A percentile compares a stretch with the other conserved stretches of the same genome.
These are phyloP conservation scores for Electrona antarctica DNA, from an alignment of 2,113 vertebrate species.

Conservation along the genomic window DNA sequence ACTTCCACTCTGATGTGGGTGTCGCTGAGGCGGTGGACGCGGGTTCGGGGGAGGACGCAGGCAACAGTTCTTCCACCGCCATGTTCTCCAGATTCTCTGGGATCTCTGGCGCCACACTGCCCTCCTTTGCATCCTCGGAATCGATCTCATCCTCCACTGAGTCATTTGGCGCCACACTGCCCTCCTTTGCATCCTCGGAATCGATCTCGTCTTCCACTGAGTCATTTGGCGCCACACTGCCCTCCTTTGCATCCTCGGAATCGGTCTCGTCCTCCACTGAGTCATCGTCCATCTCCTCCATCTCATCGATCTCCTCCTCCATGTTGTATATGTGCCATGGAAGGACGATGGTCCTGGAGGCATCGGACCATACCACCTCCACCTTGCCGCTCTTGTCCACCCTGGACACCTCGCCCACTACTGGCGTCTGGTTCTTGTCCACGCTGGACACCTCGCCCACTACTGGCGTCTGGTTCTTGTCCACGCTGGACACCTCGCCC, in stretches of 20 bases:
- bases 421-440: too few relatives aligned
- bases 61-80: conserved; percentile 97
- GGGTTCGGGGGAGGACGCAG: conserved; percentile 86
- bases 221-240: conserved; percentile 91
- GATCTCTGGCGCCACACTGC: conserved; percentile 92
- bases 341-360: conserved; percentile 92
- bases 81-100: conserved; percentile 99
- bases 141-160: conserved; percentile 99
- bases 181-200: conserved; percentile 80
- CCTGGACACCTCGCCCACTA: too few relatives aligned
- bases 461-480: too few relatives aligned
- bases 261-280: conserved; percentile 89
- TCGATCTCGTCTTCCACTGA: conserved; percentile 99
- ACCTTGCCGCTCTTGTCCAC: conserved; percentile 84
- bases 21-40: conserved; percentile 73
- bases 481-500: too few relatives aligned
- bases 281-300: conserved; percentile 94
- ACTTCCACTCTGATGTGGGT: conserved; percentile 87
- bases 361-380: conserved; percentile 97
- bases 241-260: too few relatives aligned
- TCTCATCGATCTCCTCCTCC: conserved; percentile 87
- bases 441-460: too few relatives aligned
- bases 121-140: conserved; percentile 80
- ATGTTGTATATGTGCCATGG: conserved; percentile 98
- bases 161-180: conserved; percentile 87